Conservation (phyloP, 2,797 vertebrate species). For the Yasuhikotakia modesta region DNA sequence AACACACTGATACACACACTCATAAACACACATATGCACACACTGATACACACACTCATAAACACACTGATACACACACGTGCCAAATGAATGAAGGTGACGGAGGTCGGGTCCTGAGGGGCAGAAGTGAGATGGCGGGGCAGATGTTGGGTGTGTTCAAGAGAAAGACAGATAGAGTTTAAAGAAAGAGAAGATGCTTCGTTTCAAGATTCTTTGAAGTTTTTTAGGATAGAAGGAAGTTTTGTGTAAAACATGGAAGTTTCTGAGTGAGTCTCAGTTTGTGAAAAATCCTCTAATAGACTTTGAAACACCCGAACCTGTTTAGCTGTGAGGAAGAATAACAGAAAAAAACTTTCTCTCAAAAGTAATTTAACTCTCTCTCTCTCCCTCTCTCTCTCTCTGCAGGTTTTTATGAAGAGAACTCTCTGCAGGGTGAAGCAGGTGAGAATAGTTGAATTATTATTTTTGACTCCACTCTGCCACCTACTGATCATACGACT, state of each 20-base stretch:
- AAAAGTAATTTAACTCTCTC: background rate
- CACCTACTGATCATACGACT: background rate
- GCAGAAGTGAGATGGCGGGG: constrained; percentile 45
- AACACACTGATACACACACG: constrained; percentile 44
- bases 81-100: constrained; percentile 23
- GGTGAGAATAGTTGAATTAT: constrained; percentile 49
- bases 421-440: constrained; percentile 66
- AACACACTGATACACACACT: constrained; percentile 43
- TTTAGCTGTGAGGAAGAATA: no score
- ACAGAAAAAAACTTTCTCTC: no score
- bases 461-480: background rate
- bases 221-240: background rate
- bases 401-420: constrained; percentile 71
- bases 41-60: constrained; percentile 41
- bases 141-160: constrained; percentile 52
- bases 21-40: no score
- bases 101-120: constrained; percentile 41
- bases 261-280: no score
- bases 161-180: constrained; percentile 32
- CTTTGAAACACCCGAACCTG: no score
- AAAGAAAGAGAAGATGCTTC: constrained; percentile 32
- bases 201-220: constrained; percentile 9
- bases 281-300: no score
- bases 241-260: background rate
- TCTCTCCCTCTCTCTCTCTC: constrained; percentile 51